Evolutionary conservation across 1,140 invertebrate genomes (phyloP).

Genomic region (Antheraea pernyi): DNA sequence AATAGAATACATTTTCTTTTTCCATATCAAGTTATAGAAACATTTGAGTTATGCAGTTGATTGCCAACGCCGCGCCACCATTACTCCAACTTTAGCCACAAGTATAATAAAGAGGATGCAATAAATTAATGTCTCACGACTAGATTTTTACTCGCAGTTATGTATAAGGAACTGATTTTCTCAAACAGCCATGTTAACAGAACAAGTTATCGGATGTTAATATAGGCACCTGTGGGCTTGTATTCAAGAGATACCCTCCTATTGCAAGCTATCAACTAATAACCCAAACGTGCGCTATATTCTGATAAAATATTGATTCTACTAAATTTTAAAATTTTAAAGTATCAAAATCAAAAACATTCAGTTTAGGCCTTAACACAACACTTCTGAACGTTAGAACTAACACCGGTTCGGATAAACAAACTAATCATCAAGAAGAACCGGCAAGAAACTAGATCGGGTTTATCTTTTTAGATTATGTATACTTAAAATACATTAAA

Average conservation of each 20-base stretch:
- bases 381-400: too few relatives aligned
- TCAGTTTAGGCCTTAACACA: too few relatives aligned
- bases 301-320: background rate
- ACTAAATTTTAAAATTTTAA: too few relatives aligned
- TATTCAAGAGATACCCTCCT: background rate
- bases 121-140: background rate
- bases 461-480: too few relatives aligned
- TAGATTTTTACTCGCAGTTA: background rate
- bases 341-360: too few relatives aligned
- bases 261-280: background rate
- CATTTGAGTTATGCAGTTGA: background rate
- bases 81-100: background rate
- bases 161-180: constrained; percentile 12
- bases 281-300: background rate
- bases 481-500: too few relatives aligned
- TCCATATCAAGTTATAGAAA: background rate
- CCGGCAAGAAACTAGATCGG: too few relatives aligned
- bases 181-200: constrained; percentile 5
- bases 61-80: background rate
- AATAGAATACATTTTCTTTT: background rate
- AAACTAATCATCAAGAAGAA: too few relatives aligned
- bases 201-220: constrained; percentile 3
- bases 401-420: too few relatives aligned
- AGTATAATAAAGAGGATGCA: background rate
- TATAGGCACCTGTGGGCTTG: background rate